These are phyloP conservation scores for Agraylea sexmaculata DNA, from an alignment of 1,140 invertebrate genomes.

Conservation along the genomic window DNA sequence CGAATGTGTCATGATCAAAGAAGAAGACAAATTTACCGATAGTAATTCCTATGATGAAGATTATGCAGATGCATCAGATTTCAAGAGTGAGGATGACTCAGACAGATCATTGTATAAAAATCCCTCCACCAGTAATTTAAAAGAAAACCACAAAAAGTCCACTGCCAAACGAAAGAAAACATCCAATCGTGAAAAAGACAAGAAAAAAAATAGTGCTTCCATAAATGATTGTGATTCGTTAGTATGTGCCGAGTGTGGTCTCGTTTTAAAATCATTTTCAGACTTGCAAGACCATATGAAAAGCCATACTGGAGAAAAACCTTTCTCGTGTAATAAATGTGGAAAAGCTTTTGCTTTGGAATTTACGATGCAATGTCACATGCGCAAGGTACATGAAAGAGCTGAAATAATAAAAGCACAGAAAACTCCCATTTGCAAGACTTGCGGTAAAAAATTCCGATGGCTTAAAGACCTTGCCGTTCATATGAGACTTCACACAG, in stretches of 20 bases:
- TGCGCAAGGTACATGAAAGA: slow-evolving; percentile 36
- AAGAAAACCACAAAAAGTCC: slow-evolving; percentile 4
- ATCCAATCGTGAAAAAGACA: slow-evolving; percentile 5
- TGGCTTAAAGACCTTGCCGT: slow-evolving; percentile 33
- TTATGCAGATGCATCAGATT: too few species aligned
- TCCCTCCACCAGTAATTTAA: background rate
- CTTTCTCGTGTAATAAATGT: slow-evolving; percentile 41
- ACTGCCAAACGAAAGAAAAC: slow-evolving; percentile 3
- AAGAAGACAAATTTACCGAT: too few species aligned
- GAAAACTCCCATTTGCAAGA: slow-evolving; percentile 27
- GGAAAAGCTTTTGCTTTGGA: slow-evolving; percentile 41
- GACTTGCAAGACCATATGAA: slow-evolving; percentile 45
- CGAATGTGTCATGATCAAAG: too few species aligned
- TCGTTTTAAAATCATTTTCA: slow-evolving; percentile 4
- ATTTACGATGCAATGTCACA: slow-evolving; percentile 36
- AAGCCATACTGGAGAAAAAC: slow-evolving; percentile 41
- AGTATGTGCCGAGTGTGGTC: slow-evolving; percentile 13
- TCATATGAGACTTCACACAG: slow-evolving; percentile 22
- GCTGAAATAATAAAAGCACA: slow-evolving; percentile 14
- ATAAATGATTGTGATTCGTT: too few species aligned
- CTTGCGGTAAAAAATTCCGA: slow-evolving; percentile 34
- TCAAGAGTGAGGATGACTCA: too few species aligned
- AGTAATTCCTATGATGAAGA: too few species aligned
- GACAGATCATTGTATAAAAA: too few species aligned
- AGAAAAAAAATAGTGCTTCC: background rate